These are phyloP conservation scores for Eleginops maclovinus DNA, from an alignment of 2,113 vertebrate species.

Conservation along the genomic window DNA sequence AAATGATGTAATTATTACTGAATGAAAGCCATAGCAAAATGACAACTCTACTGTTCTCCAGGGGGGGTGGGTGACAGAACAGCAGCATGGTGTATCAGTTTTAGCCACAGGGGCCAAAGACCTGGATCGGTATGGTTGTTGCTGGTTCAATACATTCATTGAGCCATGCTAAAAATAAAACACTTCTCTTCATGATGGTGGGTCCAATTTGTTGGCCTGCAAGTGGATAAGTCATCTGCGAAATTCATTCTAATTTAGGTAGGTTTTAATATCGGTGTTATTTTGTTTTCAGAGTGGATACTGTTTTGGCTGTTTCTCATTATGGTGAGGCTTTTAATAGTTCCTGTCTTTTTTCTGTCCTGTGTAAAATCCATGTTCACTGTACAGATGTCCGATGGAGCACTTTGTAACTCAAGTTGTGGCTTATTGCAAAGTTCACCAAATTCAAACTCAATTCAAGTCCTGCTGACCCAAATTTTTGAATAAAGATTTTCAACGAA, in stretches of 20 bases:
- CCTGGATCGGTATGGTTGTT: constrained; percentile 24
- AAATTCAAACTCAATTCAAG: constrained; percentile 8
- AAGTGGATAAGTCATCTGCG: background rate
- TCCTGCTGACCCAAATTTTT: constrained; percentile 36
- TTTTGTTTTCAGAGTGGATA: background rate
- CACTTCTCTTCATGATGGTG: background rate
- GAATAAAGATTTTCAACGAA: constrained; percentile 63
- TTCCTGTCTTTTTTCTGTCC: background rate
- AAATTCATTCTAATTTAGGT: background rate
- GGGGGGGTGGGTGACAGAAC: background rate
- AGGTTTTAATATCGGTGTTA: background rate
- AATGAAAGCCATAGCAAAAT: constrained; percentile 39
- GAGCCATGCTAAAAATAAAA: background rate
- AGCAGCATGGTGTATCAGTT: background rate
- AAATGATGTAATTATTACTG: constrained; percentile 1
- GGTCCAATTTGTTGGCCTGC: background rate
- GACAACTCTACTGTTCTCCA: background rate
- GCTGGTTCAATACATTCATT: background rate
- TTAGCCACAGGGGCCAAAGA: background rate
- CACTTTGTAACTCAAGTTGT: constrained; percentile 40
- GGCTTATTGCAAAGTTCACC: constrained; percentile 33
- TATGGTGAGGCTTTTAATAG: background rate
- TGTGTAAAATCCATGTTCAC: background rate
- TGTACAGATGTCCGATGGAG: constrained; percentile 34
- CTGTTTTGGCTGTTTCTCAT: background rate